These are phyloP conservation scores for Notamacropus eugenii DNA, from an alignment of 2,797 vertebrate genomes.

Conservation along the genomic window DNA sequence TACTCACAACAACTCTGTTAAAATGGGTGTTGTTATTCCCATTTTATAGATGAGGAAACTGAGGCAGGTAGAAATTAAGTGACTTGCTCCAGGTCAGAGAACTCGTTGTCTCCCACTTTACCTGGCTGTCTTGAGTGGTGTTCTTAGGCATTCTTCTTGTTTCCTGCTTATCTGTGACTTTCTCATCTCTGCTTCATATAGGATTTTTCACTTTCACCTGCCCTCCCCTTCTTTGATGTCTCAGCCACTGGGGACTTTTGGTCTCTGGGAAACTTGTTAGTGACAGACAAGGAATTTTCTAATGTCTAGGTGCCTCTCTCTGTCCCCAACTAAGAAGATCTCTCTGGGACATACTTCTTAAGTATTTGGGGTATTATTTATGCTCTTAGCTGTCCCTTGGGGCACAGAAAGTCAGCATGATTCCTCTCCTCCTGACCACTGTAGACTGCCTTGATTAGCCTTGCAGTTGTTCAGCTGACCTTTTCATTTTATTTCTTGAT, in stretches of 20 bases:
- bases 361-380: not conserved
- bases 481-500: not conserved
- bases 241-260: slow-evolving; percentile 21
- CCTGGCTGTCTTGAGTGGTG: not conserved
- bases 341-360: slow-evolving; percentile 12
- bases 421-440: not conserved
- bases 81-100: not conserved
- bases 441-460: not conserved
- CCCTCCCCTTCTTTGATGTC: not conserved
- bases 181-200: not conserved
- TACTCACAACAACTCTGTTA: not conserved
- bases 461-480: not conserved
- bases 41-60: slow-evolving; percentile 15
- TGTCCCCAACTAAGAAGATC: not conserved
- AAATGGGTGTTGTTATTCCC: not conserved
- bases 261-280: slow-evolving; percentile 67
- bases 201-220: slow-evolving; percentile 1
- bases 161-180: not conserved
- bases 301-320: not conserved
- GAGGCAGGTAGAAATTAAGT: not conserved
- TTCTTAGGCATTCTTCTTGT: not conserved
- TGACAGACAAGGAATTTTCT: slow-evolving; percentile 4
- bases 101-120: slow-evolving; percentile 30
- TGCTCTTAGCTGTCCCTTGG: not conserved
- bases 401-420: not conserved